Conservation (phyloP, 2,113 vertebrate species). For the Coptodon bakossiorum region DNA sequence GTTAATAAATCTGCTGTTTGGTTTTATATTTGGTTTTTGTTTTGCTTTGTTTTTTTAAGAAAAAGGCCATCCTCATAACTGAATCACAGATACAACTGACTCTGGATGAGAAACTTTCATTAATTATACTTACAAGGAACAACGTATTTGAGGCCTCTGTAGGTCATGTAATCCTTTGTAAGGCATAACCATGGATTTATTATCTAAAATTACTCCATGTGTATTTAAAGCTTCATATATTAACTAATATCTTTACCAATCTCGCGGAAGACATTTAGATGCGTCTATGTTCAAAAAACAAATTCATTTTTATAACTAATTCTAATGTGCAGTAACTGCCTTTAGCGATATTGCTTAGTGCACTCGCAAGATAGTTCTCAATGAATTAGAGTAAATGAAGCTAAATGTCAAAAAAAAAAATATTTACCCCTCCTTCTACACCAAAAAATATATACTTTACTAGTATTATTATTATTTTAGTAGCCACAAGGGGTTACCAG, state of each 20-base stretch:
- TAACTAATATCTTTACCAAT: background rate
- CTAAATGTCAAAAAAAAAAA: background rate
- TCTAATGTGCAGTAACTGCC: background rate
- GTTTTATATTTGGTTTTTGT: background rate
- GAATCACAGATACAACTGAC: background rate
- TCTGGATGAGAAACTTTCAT: background rate
- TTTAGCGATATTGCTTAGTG: background rate
- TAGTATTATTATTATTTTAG: background rate
- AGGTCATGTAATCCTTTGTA: background rate
- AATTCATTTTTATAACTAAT: background rate
- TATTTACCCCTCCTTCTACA: background rate
- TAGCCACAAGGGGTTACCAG: background rate
- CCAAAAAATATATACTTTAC: accelerated
- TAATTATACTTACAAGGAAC: background rate
- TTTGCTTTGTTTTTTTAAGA: background rate
- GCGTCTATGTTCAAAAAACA: background rate
- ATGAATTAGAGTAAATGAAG: background rate
- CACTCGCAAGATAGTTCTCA: background rate
- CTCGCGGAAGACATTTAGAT: background rate
- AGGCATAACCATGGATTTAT: background rate
- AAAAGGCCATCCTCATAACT: background rate
- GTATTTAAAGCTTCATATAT: background rate
- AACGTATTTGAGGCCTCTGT: background rate
- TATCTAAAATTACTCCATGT: background rate
- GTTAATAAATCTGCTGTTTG: background rate